phyloP scores from a whole-genome alignment of 2,113 vertebrate genomes.

The Lepisosteus oculatus region DNA sequence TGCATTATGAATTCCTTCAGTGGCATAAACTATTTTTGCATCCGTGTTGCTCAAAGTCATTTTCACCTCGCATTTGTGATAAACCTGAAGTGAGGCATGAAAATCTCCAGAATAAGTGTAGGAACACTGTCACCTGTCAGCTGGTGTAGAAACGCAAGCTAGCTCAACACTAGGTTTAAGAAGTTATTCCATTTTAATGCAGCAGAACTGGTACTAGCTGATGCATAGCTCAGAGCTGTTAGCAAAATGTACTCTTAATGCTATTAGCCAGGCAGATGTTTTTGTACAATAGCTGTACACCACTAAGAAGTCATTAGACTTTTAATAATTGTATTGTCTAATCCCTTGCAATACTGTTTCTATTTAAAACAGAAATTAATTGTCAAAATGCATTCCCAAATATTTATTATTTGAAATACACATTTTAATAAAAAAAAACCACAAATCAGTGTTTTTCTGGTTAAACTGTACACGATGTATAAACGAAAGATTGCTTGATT shows the following conservation, averaged over 20 bases:
- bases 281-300: not conserved
- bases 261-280: not conserved
- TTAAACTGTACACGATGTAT: no score
- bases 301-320: not conserved
- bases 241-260: not conserved
- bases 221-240: not conserved
- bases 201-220: not conserved
- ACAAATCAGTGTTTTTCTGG: no score
- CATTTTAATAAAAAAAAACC: no score
- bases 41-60: no score
- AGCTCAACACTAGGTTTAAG: not conserved
- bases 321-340: no score
- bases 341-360: no score
- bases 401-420: no score
- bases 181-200: not conserved
- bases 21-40: no score
- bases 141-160: not conserved
- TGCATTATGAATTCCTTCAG: no score
- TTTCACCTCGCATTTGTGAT: not conserved
- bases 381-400: no score
- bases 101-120: not conserved
- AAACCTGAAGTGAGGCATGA: not conserved
- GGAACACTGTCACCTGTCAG: not conserved
- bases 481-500: no score
- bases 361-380: no score